Evolutionary conservation across 2,797 vertebrate species (phyloP), one percentile per base, ranked within the genome.

Genomic region (Esox masquinongy): DNA sequence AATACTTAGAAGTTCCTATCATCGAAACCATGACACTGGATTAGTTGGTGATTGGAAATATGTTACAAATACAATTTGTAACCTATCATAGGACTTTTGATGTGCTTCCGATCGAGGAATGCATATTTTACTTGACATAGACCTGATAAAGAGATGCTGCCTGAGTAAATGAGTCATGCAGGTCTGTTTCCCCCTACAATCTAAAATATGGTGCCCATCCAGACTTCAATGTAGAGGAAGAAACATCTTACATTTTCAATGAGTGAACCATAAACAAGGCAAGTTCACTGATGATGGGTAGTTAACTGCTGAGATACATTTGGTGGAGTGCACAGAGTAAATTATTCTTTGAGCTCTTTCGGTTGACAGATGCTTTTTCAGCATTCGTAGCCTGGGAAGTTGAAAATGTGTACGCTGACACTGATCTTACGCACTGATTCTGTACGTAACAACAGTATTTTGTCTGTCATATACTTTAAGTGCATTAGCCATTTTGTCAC

Each of bases 171-270:
- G 68, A 17, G 24, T 26, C 43, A 19, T 51, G 24, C 26, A 16
- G 22, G 24, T 50, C 26, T 51, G 15, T 50, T 17, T 15, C 8
- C 71, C 51, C 19, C 53, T 56, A n/a, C 53, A 56, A 22, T 63
- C 49, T 11, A 59, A 67, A 70, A 7, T n/a, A 24, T 68, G 67
- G 71, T 26, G 66, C 24, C 31, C 7, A 74, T 70, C 75, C 67
- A 77, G 69, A 78, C 74, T 73, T 49, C 72, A 63, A 17, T 36
- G 66, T 72, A 66, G 75, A 69, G 43, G 51, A 80, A 63, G 63
- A 66, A 59, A 76, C 74, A 72, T 26, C 64, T 39, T 70, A 50
- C 22, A 43, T 72, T 79, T 74, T 70, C 56, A 74, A 36, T 76
- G 68, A 47, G 14, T 75, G 67, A 47, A 43, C 50, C 43, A 2